phyloP scores from a whole-genome alignment of 2,797 vertebrate species.

The Odontamblyopus lacepedii region DNA sequence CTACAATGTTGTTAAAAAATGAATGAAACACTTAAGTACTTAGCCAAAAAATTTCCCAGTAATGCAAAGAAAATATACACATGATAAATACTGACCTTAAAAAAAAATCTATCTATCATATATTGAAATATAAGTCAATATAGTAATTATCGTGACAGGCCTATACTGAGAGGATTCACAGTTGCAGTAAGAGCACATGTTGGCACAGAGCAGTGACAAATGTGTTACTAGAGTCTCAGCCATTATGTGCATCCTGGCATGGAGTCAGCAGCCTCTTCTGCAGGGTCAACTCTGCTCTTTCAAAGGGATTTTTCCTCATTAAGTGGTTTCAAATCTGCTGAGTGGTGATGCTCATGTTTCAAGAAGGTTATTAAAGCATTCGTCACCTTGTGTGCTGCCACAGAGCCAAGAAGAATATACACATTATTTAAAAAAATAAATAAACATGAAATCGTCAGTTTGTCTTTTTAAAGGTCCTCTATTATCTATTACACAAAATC shows the following conservation, averaged over 20 bases:
- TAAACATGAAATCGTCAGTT: not conserved
- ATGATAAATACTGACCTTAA: too few species aligned
- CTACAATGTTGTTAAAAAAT: too few species aligned
- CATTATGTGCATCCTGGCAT: conserved; percentile 10
- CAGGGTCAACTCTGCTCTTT: conserved; percentile 2
- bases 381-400: not conserved
- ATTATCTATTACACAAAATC: too few species aligned
- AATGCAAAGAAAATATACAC: too few species aligned
- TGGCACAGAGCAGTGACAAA: conserved; percentile 8
- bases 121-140: too few species aligned
- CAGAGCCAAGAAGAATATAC: not conserved
- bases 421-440: not conserved
- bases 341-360: conserved; percentile 1
- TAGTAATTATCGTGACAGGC: not conserved
- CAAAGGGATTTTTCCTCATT: conserved; percentile 7
- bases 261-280: conserved; percentile 3
- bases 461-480: not conserved
- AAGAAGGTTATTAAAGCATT: not conserved
- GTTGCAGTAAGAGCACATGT: conserved; percentile 3
- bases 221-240: conserved; percentile 2
- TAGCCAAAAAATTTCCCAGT: too few species aligned
- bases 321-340: conserved; percentile 5
- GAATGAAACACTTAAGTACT: too few species aligned
- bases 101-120: too few species aligned
- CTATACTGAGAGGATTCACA: not conserved